Percentiles rank a stretch among this genome's conserved stretches.
phyloP scores from a whole-genome alignment of 2,113 vertebrate species.

The Heloderma charlesbogerti region DNA sequence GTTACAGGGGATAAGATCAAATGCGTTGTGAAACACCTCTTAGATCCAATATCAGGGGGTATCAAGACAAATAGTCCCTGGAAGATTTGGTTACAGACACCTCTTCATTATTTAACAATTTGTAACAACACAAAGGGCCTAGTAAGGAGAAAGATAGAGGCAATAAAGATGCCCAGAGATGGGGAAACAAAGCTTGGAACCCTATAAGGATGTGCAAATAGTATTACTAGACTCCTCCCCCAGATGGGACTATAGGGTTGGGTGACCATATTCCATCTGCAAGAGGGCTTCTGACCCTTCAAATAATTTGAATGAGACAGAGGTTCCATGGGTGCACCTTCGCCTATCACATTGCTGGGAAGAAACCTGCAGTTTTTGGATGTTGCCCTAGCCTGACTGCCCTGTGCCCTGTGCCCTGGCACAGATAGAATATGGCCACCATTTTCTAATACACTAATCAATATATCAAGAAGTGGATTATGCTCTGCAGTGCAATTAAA shows the following conservation, averaged over 20 bases:
- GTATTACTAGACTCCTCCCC: not conserved
- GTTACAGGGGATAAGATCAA: conserved; percentile 39
- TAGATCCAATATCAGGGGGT: conserved; percentile 15
- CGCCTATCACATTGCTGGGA: not conserved
- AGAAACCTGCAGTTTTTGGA: not conserved
- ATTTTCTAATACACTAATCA: not conserved
- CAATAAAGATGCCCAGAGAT: not conserved
- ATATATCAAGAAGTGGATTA: not conserved
- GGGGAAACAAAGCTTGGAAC: not conserved
- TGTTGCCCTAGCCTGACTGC: too few species aligned
- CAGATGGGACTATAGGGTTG: not conserved
- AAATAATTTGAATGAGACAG: not conserved
- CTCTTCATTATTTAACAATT: conserved; percentile 33
- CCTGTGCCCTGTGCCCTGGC: too few species aligned
- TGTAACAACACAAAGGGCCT: not conserved
- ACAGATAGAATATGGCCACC: not conserved
- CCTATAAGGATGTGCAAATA: not conserved
- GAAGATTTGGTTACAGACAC: conserved; percentile 21
- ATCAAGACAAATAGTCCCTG: conserved; percentile 14
- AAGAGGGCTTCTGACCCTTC: not conserved
- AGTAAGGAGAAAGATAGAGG: not conserved
- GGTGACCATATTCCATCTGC: not conserved
- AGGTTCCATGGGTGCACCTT: too few species aligned
- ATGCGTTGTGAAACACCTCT: conserved; percentile 31
- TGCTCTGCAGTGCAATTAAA: not conserved